phyloP scores from a whole-genome alignment of 1,140 invertebrate species.

The Oncopodura yosiiana region DNA sequence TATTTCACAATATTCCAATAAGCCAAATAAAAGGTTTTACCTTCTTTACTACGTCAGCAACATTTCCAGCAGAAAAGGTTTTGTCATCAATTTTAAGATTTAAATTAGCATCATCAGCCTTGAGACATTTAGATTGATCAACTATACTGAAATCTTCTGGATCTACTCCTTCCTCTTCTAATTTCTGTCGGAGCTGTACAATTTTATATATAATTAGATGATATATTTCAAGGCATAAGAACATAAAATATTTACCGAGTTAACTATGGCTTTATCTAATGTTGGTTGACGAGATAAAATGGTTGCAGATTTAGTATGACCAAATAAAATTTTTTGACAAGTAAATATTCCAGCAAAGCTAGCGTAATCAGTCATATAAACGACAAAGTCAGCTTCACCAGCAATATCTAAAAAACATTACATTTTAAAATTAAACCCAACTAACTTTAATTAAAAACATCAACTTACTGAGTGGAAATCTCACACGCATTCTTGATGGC shows the following conservation, averaged over 20 bases:
- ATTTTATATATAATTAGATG: conserved; percentile 2
- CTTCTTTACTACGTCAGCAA: conserved; percentile 57
- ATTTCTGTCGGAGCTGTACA: conserved; percentile 49
- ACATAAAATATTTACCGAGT: conserved; percentile 47
- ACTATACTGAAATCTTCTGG: conserved; percentile 65
- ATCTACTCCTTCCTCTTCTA: conserved; percentile 54
- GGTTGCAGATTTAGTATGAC: conserved; percentile 62
- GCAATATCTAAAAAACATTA: conserved; percentile 52
- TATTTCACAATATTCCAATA: too few relatives aligned
- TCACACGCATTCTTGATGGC: conserved; percentile 58
- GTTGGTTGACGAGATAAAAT: conserved; percentile 60
- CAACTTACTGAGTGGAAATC: conserved; percentile 70
- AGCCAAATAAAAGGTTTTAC: too few relatives aligned
- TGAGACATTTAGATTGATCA: conserved; percentile 54
- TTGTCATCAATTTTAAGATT: conserved; percentile 62
- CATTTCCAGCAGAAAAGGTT: conserved; percentile 59
- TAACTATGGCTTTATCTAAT: conserved; percentile 55
- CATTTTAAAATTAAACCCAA: not conserved
- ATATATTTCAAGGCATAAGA: too few relatives aligned
- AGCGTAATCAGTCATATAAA: conserved; percentile 63
- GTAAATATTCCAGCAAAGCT: conserved; percentile 66
- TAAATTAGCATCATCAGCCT: conserved; percentile 47
- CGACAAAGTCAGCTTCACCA: conserved; percentile 59
- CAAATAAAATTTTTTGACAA: conserved; percentile 63
- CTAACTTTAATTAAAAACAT: not conserved